A percentile compares a stretch with the other conserved stretches of the same genome.
Conservation (phyloP, 2,888 invertebrate genomes). For the Leucoptera coffeella region DNA sequence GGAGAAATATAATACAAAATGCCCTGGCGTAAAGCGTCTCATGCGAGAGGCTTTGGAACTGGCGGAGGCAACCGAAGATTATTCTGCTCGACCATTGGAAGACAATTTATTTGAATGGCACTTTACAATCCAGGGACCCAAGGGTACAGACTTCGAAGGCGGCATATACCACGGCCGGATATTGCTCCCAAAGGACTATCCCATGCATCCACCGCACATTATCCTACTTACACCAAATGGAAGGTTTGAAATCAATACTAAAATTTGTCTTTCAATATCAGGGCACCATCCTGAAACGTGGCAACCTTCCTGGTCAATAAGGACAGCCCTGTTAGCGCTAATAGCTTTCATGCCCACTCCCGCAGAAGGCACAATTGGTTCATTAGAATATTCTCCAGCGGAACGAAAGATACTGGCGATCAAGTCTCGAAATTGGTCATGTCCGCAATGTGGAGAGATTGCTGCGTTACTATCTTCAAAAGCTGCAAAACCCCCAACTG, state of each 20-base stretch:
- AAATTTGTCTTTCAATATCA: constrained; percentile 92
- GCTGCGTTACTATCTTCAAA: constrained; percentile 29
- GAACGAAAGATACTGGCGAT: constrained; percentile 76
- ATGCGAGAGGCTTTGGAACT: constrained; percentile 90
- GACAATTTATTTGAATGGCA: constrained; percentile 98
- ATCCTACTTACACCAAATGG: constrained; percentile 91
- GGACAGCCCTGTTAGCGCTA: constrained; percentile 85
- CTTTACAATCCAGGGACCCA: constrained; percentile 88
- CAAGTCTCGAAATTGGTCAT: constrained; percentile 51
- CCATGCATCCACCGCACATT: constrained; percentile 96
- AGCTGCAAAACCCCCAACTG: constrained; percentile 40
- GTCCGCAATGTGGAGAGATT: constrained; percentile 35
- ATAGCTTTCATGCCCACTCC: constrained; percentile 94
- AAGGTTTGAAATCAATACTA: constrained; percentile 87
- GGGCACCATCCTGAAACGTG: constrained; percentile 97
- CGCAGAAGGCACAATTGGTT: constrained; percentile 85
- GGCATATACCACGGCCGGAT: constrained; percentile 92
- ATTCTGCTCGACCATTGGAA: constrained; percentile 82
- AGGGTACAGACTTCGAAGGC: constrained; percentile 81
- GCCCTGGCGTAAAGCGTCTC: constrained; percentile 83
- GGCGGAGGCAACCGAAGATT: constrained; percentile 81
- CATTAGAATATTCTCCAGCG: constrained; percentile 80
- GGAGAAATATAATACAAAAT: constrained; percentile 46
- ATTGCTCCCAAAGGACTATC: constrained; percentile 87
- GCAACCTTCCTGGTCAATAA: constrained; percentile 96